Conservation (phyloP, 1,140 invertebrate species). For the Pectinophora gossypiella region DNA sequence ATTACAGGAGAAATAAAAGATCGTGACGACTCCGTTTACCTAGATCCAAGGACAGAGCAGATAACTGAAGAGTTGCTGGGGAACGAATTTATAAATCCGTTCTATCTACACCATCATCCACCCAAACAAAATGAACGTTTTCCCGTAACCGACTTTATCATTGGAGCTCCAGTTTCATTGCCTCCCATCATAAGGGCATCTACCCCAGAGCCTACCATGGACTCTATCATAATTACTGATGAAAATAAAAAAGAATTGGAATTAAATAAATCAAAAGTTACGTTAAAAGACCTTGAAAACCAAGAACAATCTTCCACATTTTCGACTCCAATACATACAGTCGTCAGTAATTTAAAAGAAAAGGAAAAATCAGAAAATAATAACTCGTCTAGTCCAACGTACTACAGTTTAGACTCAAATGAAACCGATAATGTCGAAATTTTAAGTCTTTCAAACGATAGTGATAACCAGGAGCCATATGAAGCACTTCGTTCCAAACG, state of each 20-base stretch:
- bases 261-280: conserved; percentile 5
- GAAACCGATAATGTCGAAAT: conserved; percentile 20
- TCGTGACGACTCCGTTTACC: conserved; percentile 29
- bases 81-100: conserved; percentile 56
- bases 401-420: conserved; percentile 27
- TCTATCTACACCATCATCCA: conserved; percentile 40
- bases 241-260: conserved; percentile 3
- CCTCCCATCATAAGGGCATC: conserved; percentile 43
- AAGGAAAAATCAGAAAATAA: conserved; percentile 5
- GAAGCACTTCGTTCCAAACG: conserved; percentile 6
- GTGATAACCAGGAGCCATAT: conserved; percentile 17
- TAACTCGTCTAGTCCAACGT: conserved; percentile 10
- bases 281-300: conserved; percentile 7
- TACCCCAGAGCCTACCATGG: conserved; percentile 37
- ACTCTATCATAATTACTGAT: conserved; percentile 35
- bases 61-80: conserved; percentile 27
- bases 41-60: conserved; percentile 26
- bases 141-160: conserved; percentile 63
- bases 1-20: conserved; percentile 35
- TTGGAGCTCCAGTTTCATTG: conserved; percentile 69
- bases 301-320: conserved; percentile 11
- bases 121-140: conserved; percentile 24
- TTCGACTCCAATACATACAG: conserved; percentile 21
- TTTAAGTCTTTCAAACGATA: conserved; percentile 10
- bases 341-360: conserved; percentile 7